Evolutionary conservation across 2,113 vertebrate species (phyloP).

Genomic region (Cygnus atratus): DNA sequence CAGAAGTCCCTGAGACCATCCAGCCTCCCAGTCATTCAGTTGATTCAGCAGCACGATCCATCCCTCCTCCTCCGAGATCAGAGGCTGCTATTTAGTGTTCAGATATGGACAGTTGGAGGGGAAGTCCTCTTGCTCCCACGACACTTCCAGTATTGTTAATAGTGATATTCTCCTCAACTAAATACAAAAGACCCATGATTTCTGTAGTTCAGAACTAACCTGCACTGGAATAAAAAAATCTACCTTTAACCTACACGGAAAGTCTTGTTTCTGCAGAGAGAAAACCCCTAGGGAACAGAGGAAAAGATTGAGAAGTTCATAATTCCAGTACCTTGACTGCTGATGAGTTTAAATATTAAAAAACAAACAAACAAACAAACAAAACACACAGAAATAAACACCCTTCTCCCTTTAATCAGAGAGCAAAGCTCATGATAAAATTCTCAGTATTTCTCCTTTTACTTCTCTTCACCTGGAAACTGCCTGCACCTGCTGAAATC

Average conservation of each 20-base stretch:
- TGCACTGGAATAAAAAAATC: not conserved
- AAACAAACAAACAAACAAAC: not conserved
- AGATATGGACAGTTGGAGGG: not conserved
- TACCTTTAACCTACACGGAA: not conserved
- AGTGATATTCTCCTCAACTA: not conserved
- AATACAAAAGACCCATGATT: not conserved
- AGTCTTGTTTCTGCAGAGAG: not conserved
- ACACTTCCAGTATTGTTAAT: not conserved
- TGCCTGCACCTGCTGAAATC: not conserved
- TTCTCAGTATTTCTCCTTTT: not conserved
- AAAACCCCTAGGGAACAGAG: not conserved
- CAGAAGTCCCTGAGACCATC: not conserved
- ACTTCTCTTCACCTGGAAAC: not conserved
- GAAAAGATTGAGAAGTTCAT: not conserved
- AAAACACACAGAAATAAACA: not conserved
- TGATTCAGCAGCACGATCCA: not conserved
- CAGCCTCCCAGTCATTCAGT: not conserved
- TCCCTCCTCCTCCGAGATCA: not conserved
- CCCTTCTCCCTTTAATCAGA: not conserved
- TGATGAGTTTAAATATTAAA: not conserved
- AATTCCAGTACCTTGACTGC: not conserved
- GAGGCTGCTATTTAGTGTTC: not conserved
- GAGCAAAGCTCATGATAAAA: not conserved
- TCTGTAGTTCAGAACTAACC: not conserved
- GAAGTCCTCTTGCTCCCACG: not conserved